Evolutionary conservation across 2,888 invertebrate species (phyloP).

Genomic region (Beris morrisii): DNA sequence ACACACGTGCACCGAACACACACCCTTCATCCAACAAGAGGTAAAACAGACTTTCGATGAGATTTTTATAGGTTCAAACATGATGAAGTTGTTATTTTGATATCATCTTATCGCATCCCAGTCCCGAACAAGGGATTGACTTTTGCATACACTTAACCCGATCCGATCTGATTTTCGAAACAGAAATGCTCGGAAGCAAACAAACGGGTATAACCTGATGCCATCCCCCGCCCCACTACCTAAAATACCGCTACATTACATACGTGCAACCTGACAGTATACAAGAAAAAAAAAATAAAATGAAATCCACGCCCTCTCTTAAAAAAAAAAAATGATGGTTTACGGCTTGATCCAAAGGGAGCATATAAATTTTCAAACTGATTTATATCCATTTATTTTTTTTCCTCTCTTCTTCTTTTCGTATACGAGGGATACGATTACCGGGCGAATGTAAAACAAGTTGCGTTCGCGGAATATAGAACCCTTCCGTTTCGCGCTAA

Average conservation of each 20-base stretch:
- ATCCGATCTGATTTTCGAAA: slow-evolving; percentile 23
- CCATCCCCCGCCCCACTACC: no score
- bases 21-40: not conserved
- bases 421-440: slow-evolving; percentile 16
- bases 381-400: slow-evolving; percentile 36
- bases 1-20: not conserved
- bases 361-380: slow-evolving; percentile 39
- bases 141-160: slow-evolving; percentile 31
- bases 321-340: slow-evolving; percentile 16
- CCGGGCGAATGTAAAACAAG: slow-evolving; percentile 19
- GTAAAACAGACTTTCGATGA: slow-evolving; percentile 32
- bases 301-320: not conserved
- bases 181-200: slow-evolving; percentile 20
- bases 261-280: no score
- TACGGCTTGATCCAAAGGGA: slow-evolving; percentile 30
- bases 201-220: not conserved
- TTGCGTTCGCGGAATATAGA: slow-evolving; percentile 7
- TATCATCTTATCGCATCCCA: slow-evolving; percentile 36
- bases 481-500: not conserved
- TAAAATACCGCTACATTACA: no score
- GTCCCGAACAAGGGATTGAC: slow-evolving; percentile 21
- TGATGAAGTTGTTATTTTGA: slow-evolving; percentile 38
- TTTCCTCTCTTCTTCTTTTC: slow-evolving; percentile 27
- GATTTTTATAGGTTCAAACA: slow-evolving; percentile 37
- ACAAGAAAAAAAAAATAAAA: slow-evolving; percentile 1